phyloP scores from a whole-genome alignment of 2,888 invertebrate species.

The Trachelus tabidus region DNA sequence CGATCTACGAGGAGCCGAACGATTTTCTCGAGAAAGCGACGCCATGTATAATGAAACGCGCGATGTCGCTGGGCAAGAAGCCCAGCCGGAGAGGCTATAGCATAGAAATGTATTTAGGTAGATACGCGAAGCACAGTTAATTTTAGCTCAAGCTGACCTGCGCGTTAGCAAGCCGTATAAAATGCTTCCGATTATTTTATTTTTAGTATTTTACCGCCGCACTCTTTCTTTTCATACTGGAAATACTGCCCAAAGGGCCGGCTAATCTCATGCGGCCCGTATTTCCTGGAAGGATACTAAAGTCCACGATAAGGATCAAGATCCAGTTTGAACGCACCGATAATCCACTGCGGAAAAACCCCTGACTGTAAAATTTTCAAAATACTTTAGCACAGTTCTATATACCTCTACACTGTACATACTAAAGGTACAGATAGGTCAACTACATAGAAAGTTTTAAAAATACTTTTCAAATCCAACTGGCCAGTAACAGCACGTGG shows the following conservation, averaged over 20 bases:
- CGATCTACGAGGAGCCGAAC: not conserved
- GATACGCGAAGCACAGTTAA: conserved; percentile 54
- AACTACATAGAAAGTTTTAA: not conserved
- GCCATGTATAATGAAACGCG: conserved; percentile 4
- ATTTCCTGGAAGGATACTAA: not conserved
- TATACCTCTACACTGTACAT: not conserved
- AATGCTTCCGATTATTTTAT: conserved; percentile 60
- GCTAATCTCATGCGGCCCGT: not conserved
- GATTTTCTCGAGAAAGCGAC: not conserved
- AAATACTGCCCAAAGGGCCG: not conserved
- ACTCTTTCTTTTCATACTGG: not conserved
- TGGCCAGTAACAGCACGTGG: conserved; percentile 40
- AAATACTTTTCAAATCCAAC: not conserved
- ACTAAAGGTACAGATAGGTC: not conserved
- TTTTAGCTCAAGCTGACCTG: conserved; percentile 57
- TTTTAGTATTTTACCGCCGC: conserved; percentile 48
- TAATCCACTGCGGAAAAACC: not conserved
- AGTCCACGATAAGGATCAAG: not conserved
- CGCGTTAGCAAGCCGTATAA: conserved; percentile 49
- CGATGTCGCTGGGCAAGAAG: conserved; percentile 28
- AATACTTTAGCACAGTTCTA: not conserved
- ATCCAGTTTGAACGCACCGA: not conserved
- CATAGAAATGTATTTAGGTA: conserved; percentile 59
- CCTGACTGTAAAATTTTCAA: not conserved
- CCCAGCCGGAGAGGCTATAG: conserved; percentile 50